Base-by-base conservation (phyloP, 2,888 invertebrate genomes). In the Pandemis heparana region DNA sequence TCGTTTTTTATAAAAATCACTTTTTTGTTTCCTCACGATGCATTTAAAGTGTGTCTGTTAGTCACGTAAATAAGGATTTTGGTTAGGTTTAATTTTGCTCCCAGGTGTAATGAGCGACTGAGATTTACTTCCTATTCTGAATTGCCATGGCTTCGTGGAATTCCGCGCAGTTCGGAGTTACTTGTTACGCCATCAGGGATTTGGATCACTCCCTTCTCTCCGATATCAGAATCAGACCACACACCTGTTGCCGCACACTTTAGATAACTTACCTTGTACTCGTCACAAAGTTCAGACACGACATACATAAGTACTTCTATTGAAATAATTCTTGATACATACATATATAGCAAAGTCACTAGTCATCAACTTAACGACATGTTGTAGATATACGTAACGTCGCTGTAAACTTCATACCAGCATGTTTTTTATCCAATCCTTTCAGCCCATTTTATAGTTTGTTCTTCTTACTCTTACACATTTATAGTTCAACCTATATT, bases 211-310 rank as follows among this genome's bases (percentile, higher is more conserved):
- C 38, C 32, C 16, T 32, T 18, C 53, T 14, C 41, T 41, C 46
- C 56, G 60, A n/a, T 46, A n/a, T 65, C 65, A 53, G 23, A 56
- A 56, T 16, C 66, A 56, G n/a, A n/a, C n/a, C 51, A 53, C 65
- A 43, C 53, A 67, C 71, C 53, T 67, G 71, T 72, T 72, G 67
- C 67, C 62, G 32, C 14, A n/a, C 66, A 41, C 43, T 16, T 18
- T 14, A 53, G 18, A 56, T 72, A 53, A 51, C 32, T 32, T 46
- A 51, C 39, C 39, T 12, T 32, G 53, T 48, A 39, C 70, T 18
- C 41, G 53, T 53, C 62, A 62, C 61, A 53, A 62, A 70, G 51
- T 62, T 68, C 9, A 41, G 43, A 18, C 9, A 23, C 48, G 48
- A 62, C n/a, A 43, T 41, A 41, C 10, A 5, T 48, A 32, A 32